Conservation (phyloP, 92 coral and sea anemone species). For the Porites cylindrica region DNA sequence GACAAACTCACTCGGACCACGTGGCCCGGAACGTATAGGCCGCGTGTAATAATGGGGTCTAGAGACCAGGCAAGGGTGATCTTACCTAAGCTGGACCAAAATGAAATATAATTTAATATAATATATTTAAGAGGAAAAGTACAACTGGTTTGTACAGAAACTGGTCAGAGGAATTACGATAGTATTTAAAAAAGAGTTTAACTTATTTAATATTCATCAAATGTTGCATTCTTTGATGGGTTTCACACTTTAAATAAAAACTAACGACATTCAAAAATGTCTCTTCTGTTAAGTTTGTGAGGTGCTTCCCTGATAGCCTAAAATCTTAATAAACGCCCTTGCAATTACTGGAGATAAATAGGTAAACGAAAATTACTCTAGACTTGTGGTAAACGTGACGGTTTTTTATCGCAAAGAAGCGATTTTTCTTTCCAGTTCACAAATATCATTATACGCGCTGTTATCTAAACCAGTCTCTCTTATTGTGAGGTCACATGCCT, state of each 20-base stretch:
- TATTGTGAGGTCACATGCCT: not conserved
- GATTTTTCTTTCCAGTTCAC: constrained; percentile 7
- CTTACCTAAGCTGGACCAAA: not conserved
- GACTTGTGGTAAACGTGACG: not conserved
- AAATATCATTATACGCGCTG: not conserved
- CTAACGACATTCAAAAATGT: not conserved
- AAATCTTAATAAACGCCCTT: not conserved
- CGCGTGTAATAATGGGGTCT: too few species aligned
- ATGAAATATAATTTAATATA: too few species aligned
- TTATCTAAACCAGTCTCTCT: not conserved
- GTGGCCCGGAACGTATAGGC: too few species aligned
- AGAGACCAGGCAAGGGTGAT: too few species aligned
- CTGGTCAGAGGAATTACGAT: not conserved
- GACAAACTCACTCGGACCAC: too few species aligned
- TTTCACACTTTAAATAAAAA: not conserved
- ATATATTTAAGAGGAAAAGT: not conserved
- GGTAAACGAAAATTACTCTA: too few species aligned
- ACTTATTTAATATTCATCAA: not conserved
- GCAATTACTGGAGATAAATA: too few species aligned
- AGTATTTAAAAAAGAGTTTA: not conserved
- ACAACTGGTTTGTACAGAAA: not conserved
- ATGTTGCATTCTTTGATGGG: not conserved
- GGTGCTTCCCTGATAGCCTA: not conserved
- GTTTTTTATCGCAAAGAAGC: constrained; percentile 1
- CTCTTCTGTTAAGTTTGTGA: not conserved